A percentile compares a stretch with the other conserved stretches of the same genome.
Evolutionary conservation across 2,888 invertebrate species (phyloP).

Genomic region (Ernsta delagoae): DNA sequence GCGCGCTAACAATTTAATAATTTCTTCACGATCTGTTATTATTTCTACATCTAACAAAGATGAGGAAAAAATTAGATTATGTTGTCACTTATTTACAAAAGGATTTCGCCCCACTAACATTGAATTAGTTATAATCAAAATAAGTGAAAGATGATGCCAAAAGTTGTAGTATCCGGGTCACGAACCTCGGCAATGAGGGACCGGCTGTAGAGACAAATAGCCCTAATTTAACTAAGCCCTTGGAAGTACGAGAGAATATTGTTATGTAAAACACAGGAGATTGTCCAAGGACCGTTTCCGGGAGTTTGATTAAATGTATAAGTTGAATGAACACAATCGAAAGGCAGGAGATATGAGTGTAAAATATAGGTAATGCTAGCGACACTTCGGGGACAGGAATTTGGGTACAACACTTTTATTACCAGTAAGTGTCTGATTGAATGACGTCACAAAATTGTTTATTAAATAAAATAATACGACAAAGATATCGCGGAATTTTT

Average conservation of each 20-base stretch:
- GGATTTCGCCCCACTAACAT: slow-evolving; percentile 7
- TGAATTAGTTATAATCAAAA: slow-evolving; percentile 29
- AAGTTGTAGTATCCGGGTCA: slow-evolving; percentile 14
- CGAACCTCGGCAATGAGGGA: slow-evolving; percentile 27
- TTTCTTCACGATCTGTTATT: too few species aligned
- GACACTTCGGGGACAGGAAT: too few species aligned
- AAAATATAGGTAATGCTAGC: not conserved
- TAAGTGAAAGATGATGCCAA: slow-evolving; percentile 30
- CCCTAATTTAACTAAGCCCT: slow-evolving; percentile 31
- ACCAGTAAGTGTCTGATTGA: too few species aligned
- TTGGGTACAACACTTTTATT: too few species aligned
- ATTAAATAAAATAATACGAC: too few species aligned
- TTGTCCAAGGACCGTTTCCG: not conserved
- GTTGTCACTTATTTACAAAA: not conserved
- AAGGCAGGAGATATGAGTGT: not conserved
- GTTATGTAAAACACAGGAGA: slow-evolving; percentile 20
- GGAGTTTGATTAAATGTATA: slow-evolving; percentile 1
- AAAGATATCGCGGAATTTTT: too few species aligned
- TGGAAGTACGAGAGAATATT: slow-evolving; percentile 18
- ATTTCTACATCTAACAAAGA: too few species aligned
- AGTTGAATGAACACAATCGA: not conserved
- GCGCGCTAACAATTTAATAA: too few species aligned
- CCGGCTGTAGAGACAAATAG: slow-evolving; percentile 42
- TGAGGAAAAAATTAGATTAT: not conserved
- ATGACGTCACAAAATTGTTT: too few species aligned